These are phyloP conservation scores for Tinea trinotella DNA, from an alignment of 2,888 invertebrate species.

Conservation along the genomic window DNA sequence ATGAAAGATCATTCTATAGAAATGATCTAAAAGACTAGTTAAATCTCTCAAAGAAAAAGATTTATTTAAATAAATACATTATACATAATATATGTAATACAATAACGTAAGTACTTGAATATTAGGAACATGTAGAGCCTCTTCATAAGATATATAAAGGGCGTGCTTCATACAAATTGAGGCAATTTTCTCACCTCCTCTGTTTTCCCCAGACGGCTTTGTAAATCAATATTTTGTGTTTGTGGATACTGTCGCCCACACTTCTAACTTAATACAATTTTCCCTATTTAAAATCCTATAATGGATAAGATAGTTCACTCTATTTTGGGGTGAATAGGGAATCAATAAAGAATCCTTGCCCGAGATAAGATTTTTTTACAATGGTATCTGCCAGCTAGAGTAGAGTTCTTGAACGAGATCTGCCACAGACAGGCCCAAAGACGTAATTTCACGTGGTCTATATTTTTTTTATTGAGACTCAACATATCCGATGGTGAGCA, in stretches of 20 bases:
- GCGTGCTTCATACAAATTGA: slow-evolving; percentile 53
- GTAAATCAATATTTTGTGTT: slow-evolving; percentile 13
- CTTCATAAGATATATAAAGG: slow-evolving; percentile 18
- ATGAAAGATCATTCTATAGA: no score
- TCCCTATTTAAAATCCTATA: background rate
- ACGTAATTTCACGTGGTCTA: no score
- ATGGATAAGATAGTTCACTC: background rate
- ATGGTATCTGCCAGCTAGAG: no score
- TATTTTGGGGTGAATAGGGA: no score
- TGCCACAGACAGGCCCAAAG: no score
- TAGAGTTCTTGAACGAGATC: no score
- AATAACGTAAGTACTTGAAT: background rate
- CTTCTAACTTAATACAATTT: background rate
- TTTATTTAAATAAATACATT: background rate
- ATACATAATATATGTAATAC: background rate
- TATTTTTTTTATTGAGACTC: no score
- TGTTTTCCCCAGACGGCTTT: slow-evolving; percentile 27
- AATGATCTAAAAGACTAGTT: no score
- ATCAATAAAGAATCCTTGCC: no score
- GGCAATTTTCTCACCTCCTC: slow-evolving; percentile 50
- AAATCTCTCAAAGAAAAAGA: no score
- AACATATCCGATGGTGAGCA: no score
- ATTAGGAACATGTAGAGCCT: slow-evolving; percentile 11
- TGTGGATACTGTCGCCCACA: background rate
- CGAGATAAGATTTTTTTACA: no score